Conservation (phyloP, 1,140 invertebrate genomes). For the Chrysomallon squamiferum region DNA sequence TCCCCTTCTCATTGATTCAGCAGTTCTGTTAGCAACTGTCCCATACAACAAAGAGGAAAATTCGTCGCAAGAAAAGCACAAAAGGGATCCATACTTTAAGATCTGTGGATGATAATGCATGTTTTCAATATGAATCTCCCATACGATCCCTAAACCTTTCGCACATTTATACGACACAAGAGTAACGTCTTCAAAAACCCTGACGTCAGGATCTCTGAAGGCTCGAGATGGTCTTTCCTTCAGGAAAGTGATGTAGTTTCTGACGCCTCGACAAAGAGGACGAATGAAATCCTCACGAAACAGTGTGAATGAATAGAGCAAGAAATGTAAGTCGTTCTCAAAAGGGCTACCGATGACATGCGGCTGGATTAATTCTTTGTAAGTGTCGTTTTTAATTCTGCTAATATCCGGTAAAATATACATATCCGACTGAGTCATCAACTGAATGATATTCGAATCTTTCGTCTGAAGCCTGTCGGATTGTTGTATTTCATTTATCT, state of each 20-base stretch:
- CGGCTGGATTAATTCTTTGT: not conserved
- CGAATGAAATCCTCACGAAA: not conserved
- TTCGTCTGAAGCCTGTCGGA: no score
- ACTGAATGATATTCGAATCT: not conserved
- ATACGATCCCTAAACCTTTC: not conserved
- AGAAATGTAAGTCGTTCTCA: not conserved
- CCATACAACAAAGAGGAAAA: conserved; percentile 73
- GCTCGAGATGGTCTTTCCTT: not conserved
- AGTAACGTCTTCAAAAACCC: not conserved
- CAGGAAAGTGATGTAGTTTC: not conserved
- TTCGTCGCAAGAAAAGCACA: conserved; percentile 72
- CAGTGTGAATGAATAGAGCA: not conserved
- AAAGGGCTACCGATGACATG: not conserved
- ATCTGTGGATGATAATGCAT: not conserved
- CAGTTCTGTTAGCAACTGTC: conserved; percentile 69
- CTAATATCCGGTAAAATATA: not conserved
- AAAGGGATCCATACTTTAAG: conserved; percentile 73
- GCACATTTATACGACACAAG: not conserved
- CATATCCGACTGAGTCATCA: not conserved
- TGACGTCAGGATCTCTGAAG: not conserved
- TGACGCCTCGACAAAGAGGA: not conserved
- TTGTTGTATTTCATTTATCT: not conserved
- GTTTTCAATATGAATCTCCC: not conserved
- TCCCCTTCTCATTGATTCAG: conserved; percentile 17
- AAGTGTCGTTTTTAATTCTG: not conserved